Percentiles rank a stretch among this genome's conserved stretches.
Conservation (phyloP, 2,888 invertebrate genomes). For the Aspidiotus destructor region DNA sequence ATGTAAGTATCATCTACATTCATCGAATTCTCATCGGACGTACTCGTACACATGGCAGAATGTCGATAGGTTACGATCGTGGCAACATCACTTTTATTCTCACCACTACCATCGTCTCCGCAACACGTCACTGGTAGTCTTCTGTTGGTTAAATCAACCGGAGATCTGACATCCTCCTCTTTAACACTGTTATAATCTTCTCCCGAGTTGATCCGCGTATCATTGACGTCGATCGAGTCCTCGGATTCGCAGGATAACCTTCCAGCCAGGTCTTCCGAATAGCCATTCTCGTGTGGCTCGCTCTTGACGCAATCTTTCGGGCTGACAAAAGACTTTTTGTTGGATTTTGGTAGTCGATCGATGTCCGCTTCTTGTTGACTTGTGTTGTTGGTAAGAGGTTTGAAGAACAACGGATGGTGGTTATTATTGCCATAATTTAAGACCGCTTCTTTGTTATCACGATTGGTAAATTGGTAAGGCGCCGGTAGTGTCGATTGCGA, state of each 20-base stretch:
- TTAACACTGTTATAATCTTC: slow-evolving; percentile 37
- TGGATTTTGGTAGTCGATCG: slow-evolving; percentile 41
- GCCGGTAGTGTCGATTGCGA: slow-evolving; percentile 21
- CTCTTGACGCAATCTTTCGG: slow-evolving; percentile 12
- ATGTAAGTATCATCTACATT: slow-evolving; percentile 10
- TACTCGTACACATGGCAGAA: slow-evolving; percentile 13
- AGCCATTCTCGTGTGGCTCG: slow-evolving; percentile 11
- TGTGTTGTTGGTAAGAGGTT: slow-evolving; percentile 8
- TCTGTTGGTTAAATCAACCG: slow-evolving; percentile 44
- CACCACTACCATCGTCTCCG: background rate
- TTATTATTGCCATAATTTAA: too few relatives aligned
- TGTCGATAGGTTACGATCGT: background rate
- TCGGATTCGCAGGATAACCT: slow-evolving; percentile 28
- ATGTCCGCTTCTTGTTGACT: slow-evolving; percentile 39
- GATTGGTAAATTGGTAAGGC: slow-evolving; percentile 25
- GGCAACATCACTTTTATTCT: background rate
- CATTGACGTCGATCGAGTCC: slow-evolving; percentile 20
- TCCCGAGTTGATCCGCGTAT: slow-evolving; percentile 35
- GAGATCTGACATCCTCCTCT: slow-evolving; percentile 38
- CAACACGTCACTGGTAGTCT: background rate
- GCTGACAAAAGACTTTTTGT: slow-evolving; percentile 8
- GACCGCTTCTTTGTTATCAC: background rate
- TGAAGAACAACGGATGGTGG: slow-evolving; percentile 10
- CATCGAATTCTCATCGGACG: slow-evolving; percentile 26
- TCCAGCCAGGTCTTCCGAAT: slow-evolving; percentile 32